Evolutionary conservation across 2,888 invertebrate species (phyloP), one percentile per base, ranked within the genome.

Genomic region (Pollenia griseotomentosa): DNA sequence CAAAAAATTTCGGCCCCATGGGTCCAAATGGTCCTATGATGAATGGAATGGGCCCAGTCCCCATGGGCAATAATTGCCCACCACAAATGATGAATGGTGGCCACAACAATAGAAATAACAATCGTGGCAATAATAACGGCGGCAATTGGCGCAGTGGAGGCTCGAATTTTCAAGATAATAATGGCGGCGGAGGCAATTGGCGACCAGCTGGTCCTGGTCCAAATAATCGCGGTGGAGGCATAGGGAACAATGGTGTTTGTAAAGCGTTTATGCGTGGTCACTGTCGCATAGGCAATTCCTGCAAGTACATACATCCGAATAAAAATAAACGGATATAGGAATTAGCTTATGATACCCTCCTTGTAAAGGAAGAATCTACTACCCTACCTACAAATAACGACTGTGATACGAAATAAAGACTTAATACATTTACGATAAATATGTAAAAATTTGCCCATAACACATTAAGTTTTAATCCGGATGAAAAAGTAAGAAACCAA

Each of bases 211-310:
- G 93, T 90, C 94, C 95, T 92, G 91, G 94, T 83, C 89, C 89
- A 79, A 90, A 90, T 85, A 90, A 90, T 66, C 94, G 94, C 12
- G 92, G 90, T 16, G 90, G 91, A 10, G 91, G 91, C 63, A 93
- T 94, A 66, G 87, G 88, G 59, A 90, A 88, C 65, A 91, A 89
- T 90, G 93, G 95, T 70, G 94, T 96, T 14, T 98, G 97, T 92
- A 96, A 96, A 92, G 96, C 97, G 92, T 96, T 96, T 91, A 96
- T 96, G 92, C 96, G 96, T 90, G 97, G 97, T 0, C 96, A 95
- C 86, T 98, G 98, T 94, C 94, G 97, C 73, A 95, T 96, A 91
- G 97, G 97, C 79, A 96, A 96, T 90, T 96, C 96, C 89, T 98
- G 98, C 93, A 95, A 96, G 77, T 98, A 96, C 93, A 94, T 97